Evolutionary conservation across 37 sponge, comb jelly and placozoan species (phyloP).

Genomic region (Ephydatia muelleri): DNA sequence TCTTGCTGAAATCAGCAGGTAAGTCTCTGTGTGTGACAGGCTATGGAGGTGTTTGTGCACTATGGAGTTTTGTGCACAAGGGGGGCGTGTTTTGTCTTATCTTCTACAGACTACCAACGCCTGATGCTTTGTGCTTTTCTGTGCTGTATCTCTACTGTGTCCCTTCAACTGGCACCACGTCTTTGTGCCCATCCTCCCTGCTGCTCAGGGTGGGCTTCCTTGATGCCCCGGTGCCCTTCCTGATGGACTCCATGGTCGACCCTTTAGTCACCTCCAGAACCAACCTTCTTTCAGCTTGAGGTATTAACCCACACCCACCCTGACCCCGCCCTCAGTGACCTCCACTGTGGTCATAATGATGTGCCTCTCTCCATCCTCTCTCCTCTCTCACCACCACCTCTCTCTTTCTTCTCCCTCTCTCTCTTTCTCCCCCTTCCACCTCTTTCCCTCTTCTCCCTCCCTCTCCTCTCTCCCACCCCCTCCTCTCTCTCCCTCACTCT

Average conservation of each 20-base stretch:
- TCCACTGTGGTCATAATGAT: not conserved
- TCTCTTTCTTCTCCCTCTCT: slow-evolving; percentile 5
- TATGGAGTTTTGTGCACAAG: not conserved
- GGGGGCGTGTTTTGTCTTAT: slow-evolving; percentile 6
- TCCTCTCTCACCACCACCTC: not conserved
- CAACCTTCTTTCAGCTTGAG: not conserved
- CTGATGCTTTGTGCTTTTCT: slow-evolving; percentile 67
- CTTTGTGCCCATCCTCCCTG: slow-evolving; percentile 94
- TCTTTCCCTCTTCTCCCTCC: not conserved
- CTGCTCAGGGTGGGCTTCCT: slow-evolving; percentile 78
- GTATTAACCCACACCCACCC: not conserved
- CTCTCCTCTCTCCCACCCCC: not conserved
- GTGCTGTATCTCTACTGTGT: slow-evolving; percentile 77
- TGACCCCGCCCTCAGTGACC: not conserved
- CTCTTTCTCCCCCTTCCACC: not conserved
- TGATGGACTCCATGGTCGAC: slow-evolving; percentile 84
- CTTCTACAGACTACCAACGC: slow-evolving; percentile 42
- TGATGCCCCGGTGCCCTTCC: slow-evolving; percentile 96
- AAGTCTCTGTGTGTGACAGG: no score
- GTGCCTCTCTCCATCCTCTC: not conserved
- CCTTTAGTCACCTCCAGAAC: not conserved
- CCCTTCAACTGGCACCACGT: slow-evolving; percentile 97
- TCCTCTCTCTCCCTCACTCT: no score
- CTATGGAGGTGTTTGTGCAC: slow-evolving; percentile 7
- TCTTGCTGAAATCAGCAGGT: slow-evolving; percentile 78